Evolutionary conservation across 2,888 invertebrate genomes (phyloP), one percentile per base, ranked within the genome.

Genomic region (Agrotis clavis): DNA sequence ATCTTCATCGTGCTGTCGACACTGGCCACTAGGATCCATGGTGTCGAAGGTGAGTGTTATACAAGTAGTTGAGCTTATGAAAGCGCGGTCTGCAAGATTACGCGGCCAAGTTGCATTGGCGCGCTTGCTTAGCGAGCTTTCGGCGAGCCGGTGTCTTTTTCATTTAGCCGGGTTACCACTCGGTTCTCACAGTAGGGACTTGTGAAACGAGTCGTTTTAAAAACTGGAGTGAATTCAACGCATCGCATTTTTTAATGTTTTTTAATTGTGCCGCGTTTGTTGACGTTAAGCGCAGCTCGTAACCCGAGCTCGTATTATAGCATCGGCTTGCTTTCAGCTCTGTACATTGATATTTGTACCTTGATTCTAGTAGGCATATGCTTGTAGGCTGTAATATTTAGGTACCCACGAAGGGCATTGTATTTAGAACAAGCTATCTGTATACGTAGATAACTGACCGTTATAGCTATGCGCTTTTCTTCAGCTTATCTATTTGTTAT

Each of bases 1-100:
- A 86, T 96, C 88, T 91, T 93, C 85, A 90, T 97, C 82, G 82
- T 94, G 92, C 89, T 96, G 92, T 92, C 95, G 88, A 90, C 94
- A 88, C 88, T 96, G 91, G 91, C 94, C 74, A 88, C 95, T 88
- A 93, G 95, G 89, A 94, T 96, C 88, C 94, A 95, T 83, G 93
- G 95, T 88, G 96, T 97, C 91, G 97, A 97, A 96, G 97, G 97
- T 97, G 94, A 94, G 97, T 93, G 86, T 87, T 88, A 87, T 84
- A 90, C 88, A 88, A 88, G 90, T 91, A 87, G 89, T 84, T 68
- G 93, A 95, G 95, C 96, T 96, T 96, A 93, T 92, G 95, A 94
- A 95, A 95, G 95, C 95, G 94, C 95, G 91, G 83, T 76, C 86
- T 77, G 87, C 87, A 77, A 87, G 86, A 82, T 90, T 89, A 93